These are phyloP conservation scores for Colius striatus DNA, from an alignment of 2,113 vertebrate genomes.

Conservation along the genomic window DNA sequence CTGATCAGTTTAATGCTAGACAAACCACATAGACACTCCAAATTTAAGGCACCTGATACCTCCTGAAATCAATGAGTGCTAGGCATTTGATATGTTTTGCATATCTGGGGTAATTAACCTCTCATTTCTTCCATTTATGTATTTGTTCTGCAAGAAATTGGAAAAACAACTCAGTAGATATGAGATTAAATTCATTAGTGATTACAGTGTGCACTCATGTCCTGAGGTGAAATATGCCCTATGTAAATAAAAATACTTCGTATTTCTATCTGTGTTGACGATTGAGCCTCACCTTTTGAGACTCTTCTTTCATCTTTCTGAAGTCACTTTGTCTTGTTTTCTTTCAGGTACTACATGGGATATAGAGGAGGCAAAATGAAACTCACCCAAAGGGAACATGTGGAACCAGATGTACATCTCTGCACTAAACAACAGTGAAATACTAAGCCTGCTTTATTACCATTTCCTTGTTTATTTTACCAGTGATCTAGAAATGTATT, in stretches of 20 bases:
- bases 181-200: background rate
- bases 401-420: background rate
- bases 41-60: rapidly evolving
- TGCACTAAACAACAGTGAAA: background rate
- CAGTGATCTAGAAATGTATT: background rate
- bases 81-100: background rate
- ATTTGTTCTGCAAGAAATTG: background rate
- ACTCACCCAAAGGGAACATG: background rate
- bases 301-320: background rate
- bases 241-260: background rate
- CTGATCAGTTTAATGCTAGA: background rate
- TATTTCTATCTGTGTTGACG: background rate
- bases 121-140: background rate
- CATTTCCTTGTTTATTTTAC: background rate
- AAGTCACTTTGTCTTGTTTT: background rate
- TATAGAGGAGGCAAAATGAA: background rate
- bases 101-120: background rate
- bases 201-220: background rate
- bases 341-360: background rate
- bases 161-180: background rate
- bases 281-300: background rate
- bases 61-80: background rate
- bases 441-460: background rate
- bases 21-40: background rate
- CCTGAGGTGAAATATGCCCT: background rate